Evolutionary conservation across 2,113 vertebrate species (phyloP), one percentile per base, ranked within the genome.

Genomic region (Petrocephalus microphthalmus): DNA sequence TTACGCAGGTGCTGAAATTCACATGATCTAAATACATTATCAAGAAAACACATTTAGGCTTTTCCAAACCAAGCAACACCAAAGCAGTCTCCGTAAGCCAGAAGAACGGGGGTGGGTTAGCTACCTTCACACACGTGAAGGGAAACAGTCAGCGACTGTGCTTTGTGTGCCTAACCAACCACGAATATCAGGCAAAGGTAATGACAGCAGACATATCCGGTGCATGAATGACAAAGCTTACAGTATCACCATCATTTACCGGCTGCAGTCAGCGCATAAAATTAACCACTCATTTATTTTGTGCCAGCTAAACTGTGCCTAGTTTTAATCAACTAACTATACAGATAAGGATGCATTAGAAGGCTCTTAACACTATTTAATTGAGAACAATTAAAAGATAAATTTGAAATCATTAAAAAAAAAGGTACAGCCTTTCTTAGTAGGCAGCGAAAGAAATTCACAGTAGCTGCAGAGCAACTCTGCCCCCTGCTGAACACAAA

Each of bases 321-420:
- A 42, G 33, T 78, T 78, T 78, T 42, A 37, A 78, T 78, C 71
- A 78, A 78, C 67, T 71, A 71, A 71, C 29, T 42, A 37, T 78
- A 78, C 71, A 78, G 71, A 78, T 78, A 78, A 78, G 71, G 71
- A 37, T 78, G 71, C 71, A 78, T 78, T 78, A 78, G 71, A 78
- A 42, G 33, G 71, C 71, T 78, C 71, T 78, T 78, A 78, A 78
- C 60, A 67, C 60, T 29, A 67, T 78, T 78, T 78, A 42, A 78
- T 78, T 78, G 33, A 5, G 33, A 42, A 78, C 33, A 78, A 78
- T 37, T 78, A 42, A 78, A 67, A 67, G 60, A 67, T 64, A 64
- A 78, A 78, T 78, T 19, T 78, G 29, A 29, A 33, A 78, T 78
- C n/a, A 67, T n/a, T 42, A 42, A 1, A 42, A 67, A 67, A 78